phyloP scores from a whole-genome alignment of 1,140 invertebrate genomes.

The Diachasmimorpha longicaudata region DNA sequence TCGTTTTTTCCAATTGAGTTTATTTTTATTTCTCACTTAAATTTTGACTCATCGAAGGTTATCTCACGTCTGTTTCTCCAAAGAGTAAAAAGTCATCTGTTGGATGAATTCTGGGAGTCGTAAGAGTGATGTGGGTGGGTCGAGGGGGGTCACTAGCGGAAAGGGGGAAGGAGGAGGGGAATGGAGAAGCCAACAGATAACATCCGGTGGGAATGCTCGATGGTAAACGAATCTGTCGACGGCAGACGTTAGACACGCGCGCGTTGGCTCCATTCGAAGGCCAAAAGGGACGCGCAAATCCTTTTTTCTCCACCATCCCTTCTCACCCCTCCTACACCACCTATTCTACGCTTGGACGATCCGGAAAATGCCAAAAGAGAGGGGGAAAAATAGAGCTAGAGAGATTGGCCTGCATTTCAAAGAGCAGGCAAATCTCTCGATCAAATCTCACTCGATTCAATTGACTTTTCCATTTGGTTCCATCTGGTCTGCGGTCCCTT shows the following conservation, averaged over 20 bases:
- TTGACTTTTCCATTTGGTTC: conserved; percentile 2
- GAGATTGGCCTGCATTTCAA: neutral
- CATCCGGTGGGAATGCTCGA: conserved; percentile 25
- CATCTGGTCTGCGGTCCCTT: neutral
- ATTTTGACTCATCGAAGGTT: neutral
- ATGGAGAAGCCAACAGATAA: conserved; percentile 20
- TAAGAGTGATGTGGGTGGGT: neutral
- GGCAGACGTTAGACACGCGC: conserved; percentile 32
- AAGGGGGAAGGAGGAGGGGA: conserved; percentile 13
- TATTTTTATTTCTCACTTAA: neutral
- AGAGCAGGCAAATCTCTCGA: neutral
- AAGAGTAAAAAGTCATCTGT: neutral
- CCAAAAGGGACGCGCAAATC: neutral
- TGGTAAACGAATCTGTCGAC: conserved; percentile 29
- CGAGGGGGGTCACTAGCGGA: neutral
- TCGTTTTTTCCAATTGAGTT: neutral
- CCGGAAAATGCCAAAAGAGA: conserved; percentile 10
- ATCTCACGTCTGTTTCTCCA: neutral
- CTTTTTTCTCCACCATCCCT: neutral
- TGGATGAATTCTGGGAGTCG: neutral
- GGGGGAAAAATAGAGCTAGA: neutral
- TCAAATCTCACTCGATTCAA: conserved; percentile 3
- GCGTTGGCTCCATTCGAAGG: neutral
- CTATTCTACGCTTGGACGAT: conserved; percentile 20
- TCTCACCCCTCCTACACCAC: neutral